Conservation (phyloP, 2,888 invertebrate species). For the Lasioglossum morio region DNA sequence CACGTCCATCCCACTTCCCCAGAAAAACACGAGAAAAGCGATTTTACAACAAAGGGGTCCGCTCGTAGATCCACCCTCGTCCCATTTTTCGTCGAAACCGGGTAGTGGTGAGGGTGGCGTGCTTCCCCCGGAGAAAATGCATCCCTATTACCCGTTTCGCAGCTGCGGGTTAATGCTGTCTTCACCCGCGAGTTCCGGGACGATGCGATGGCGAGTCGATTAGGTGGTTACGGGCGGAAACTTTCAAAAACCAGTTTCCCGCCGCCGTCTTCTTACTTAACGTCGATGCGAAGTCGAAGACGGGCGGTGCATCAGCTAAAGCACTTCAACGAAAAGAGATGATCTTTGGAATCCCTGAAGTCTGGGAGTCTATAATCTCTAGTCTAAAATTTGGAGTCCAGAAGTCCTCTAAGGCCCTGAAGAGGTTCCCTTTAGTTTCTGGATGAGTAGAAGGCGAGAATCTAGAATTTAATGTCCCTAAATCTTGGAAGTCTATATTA, state of each 20-base stretch:
- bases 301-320: neutral
- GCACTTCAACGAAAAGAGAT: neutral
- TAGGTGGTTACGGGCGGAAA: neutral
- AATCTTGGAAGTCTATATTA: too few relatives aligned
- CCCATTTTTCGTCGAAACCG: neutral
- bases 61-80: neutral
- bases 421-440: neutral
- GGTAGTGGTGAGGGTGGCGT: neutral
- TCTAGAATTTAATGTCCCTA: neutral
- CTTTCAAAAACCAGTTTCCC: constrained; percentile 2
- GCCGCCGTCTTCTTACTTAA: neutral
- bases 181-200: neutral
- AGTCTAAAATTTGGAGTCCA: neutral
- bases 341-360: neutral
- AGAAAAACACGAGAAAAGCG: neutral
- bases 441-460: neutral
- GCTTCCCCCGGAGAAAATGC: neutral
- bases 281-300: neutral
- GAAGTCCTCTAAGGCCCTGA: neutral
- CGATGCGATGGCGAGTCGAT: neutral
- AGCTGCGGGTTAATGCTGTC: neutral
- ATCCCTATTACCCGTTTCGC: constrained; percentile 5
- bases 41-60: neutral
- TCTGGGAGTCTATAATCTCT: neutral
- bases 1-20: neutral